Percentiles rank a stretch among this genome's conserved stretches.
Conservation (phyloP, 1,140 invertebrate genomes). For the Acromyrmex echinatior region DNA sequence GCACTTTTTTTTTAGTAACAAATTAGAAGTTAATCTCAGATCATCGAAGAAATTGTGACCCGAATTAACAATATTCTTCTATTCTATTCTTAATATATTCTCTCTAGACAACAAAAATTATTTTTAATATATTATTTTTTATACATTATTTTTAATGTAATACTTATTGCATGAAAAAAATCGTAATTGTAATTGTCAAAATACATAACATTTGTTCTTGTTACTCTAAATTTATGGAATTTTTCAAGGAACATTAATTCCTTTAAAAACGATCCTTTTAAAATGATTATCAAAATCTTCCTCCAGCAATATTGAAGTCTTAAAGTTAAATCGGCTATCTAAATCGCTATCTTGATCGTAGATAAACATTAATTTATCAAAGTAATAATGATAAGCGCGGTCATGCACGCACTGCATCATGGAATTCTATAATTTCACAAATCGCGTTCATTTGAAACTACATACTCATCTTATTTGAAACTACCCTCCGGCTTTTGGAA, state of each 20-base stretch:
- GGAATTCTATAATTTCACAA: not conserved
- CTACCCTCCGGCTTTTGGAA: conserved; percentile 23
- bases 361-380: conserved; percentile 11
- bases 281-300: not conserved
- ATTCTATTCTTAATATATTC: not conserved
- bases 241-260: not conserved
- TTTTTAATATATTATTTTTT: not conserved
- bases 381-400: not conserved
- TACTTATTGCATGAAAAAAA: not conserved
- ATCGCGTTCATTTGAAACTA: conserved; percentile 1
- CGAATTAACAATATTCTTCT: not conserved
- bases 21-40: conserved; percentile 17
- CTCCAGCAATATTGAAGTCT: not conserved
- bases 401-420: too few species aligned
- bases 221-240: not conserved
- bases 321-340: not conserved
- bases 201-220: not conserved
- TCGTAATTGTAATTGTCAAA: not conserved
- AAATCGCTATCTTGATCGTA: not conserved
- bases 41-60: not conserved
- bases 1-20: not conserved
- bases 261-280: too few species aligned
- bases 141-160: too few species aligned
- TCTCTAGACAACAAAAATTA: not conserved
- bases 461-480: conserved; percentile 6